A percentile compares a stretch with the other conserved stretches of the same genome.
Evolutionary conservation across 2,888 invertebrate species (phyloP).

Genomic region (Petrolisthes cinctipes): DNA sequence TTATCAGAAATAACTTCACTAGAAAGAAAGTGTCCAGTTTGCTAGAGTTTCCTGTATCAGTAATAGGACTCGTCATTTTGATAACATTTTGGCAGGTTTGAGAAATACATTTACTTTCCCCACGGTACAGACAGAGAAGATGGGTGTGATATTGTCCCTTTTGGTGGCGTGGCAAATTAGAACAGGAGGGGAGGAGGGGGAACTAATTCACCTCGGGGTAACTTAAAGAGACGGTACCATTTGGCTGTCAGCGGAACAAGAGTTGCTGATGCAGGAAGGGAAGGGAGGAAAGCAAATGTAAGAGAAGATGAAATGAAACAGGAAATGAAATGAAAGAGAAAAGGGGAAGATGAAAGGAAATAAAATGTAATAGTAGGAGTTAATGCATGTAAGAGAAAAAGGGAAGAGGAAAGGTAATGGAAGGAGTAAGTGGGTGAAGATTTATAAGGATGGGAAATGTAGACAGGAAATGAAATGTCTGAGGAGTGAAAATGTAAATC

Average conservation of each 20-base stretch:
- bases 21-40: no score
- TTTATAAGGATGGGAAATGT: background rate
- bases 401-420: background rate
- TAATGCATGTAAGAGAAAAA: background rate
- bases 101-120: no score
- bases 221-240: no score
- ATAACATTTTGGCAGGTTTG: no score
- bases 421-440: background rate
- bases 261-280: background rate
- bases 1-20: no score
- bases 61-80: no score
- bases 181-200: background rate
- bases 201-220: background rate
- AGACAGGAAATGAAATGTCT: background rate
- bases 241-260: no score
- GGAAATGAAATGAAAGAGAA: background rate
- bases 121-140: no score
- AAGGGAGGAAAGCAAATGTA: background rate
- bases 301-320: background rate
- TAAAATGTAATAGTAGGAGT: background rate
- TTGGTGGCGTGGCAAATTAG: slow-evolving; percentile 5
- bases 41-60: no score
- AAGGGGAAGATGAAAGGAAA: background rate
- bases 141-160: background rate
- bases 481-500: no score